phyloP scores from a whole-genome alignment of 2,113 vertebrate species.

The Sarotherodon lohbergeri region DNA sequence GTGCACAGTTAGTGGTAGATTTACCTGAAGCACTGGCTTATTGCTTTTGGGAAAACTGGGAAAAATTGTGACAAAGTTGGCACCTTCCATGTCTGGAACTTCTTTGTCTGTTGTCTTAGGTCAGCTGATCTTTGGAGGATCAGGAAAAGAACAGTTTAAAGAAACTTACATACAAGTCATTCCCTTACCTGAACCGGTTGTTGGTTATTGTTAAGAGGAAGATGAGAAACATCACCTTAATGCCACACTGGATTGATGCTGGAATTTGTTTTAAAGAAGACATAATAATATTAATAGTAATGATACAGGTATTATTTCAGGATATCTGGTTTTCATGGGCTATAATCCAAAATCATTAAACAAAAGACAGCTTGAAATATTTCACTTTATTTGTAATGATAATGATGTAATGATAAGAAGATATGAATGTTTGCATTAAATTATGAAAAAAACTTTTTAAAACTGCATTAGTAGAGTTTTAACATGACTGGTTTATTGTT shows the following conservation, averaged over 20 bases:
- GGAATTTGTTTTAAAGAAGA: neutral
- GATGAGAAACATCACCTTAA: neutral
- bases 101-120: constrained; percentile 6
- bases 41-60: neutral
- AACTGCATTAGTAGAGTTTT: neutral
- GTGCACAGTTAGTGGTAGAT: neutral
- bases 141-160: neutral
- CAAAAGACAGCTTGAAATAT: neutral
- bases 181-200: neutral
- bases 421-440: neutral
- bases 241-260: neutral
- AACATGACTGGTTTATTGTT: neutral
- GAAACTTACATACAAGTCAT: neutral
- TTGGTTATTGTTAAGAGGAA: neutral
- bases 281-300: neutral
- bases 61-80: constrained; percentile 9
- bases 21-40: neutral
- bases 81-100: neutral
- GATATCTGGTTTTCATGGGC: neutral
- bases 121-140: neutral
- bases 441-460: neutral
- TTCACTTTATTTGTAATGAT: neutral
- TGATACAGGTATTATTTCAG: neutral
- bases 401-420: neutral
- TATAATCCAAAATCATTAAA: neutral